A percentile compares a stretch with the other conserved stretches of the same genome.
Conservation (phyloP, 2,888 invertebrate species). For the Apomyelois bistriatella region DNA sequence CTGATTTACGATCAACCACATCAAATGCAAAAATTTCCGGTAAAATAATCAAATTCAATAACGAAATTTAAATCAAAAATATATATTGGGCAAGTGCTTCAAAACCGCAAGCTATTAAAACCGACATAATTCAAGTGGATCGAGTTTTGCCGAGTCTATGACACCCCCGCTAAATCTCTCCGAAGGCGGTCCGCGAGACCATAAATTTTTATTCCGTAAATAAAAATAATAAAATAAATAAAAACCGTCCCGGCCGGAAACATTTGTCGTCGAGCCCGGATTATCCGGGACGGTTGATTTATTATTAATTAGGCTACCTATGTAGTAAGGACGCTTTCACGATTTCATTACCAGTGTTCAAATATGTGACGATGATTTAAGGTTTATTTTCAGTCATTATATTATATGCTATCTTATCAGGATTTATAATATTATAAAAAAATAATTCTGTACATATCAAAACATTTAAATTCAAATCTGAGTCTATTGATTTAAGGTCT, state of each 20-base stretch:
- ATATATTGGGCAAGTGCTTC: conserved; percentile 57
- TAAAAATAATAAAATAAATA: conserved; percentile 77
- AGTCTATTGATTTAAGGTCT: no score
- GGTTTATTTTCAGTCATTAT: no score
- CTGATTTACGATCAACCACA: conserved; percentile 11
- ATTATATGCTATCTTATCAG: no score
- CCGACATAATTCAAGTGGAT: conserved; percentile 70
- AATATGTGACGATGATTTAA: no score
- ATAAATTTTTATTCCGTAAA: conserved; percentile 76
- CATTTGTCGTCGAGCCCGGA: conserved; percentile 70
- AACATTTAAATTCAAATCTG: no score
- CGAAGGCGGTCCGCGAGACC: conserved; percentile 69
- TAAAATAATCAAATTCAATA: conserved; percentile 27
- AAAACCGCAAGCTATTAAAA: conserved; percentile 63
- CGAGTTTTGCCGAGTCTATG: conserved; percentile 71
- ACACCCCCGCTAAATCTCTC: conserved; percentile 75
- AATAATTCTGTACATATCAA: no score
- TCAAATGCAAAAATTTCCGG: conserved; percentile 11
- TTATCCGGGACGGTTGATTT: conserved; percentile 73
- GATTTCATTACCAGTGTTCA: no score
- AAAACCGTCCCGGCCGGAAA: conserved; percentile 66
- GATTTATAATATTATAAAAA: no score
- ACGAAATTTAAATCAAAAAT: conserved; percentile 53
- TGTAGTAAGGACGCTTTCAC: conserved; percentile 14
- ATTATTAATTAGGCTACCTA: conserved; percentile 70